These are phyloP conservation scores for Fabriciana adippe DNA, from an alignment of 2,888 invertebrate genomes.

Conservation along the genomic window DNA sequence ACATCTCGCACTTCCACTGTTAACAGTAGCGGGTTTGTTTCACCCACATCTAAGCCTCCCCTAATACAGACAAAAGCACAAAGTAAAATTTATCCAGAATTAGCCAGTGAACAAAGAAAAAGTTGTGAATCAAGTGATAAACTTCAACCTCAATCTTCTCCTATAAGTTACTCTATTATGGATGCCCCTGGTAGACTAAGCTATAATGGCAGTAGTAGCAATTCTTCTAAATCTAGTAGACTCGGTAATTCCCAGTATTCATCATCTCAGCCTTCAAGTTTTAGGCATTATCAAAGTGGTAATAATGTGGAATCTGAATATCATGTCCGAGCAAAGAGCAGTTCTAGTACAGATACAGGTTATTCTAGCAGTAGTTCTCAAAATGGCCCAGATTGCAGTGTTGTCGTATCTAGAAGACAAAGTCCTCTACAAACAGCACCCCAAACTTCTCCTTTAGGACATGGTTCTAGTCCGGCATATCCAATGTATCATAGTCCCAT, in stretches of 20 bases:
- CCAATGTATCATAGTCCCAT: constrained; percentile 93
- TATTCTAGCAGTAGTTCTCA: constrained; percentile 84
- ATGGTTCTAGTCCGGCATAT: constrained; percentile 90
- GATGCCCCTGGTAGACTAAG: constrained; percentile 85
- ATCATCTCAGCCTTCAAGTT: constrained; percentile 76
- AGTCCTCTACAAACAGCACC: constrained; percentile 87
- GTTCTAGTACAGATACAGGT: constrained; percentile 84
- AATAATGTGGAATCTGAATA: constrained; percentile 84
- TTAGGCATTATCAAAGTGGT: constrained; percentile 85
- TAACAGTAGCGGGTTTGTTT: constrained; percentile 77
- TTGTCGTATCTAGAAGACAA: constrained; percentile 85
- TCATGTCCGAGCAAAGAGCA: constrained; percentile 83
- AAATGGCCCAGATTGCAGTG: constrained; percentile 86
- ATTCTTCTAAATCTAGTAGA: constrained; percentile 76
- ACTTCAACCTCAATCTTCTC: constrained; percentile 84
- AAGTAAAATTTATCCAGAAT: constrained; percentile 89
- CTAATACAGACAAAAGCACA: constrained; percentile 89
- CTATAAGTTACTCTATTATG: constrained; percentile 89
- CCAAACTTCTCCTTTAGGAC: constrained; percentile 87
- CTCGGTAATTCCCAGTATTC: constrained; percentile 78
- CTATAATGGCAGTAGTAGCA: constrained; percentile 80
- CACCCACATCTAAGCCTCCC: constrained; percentile 78
- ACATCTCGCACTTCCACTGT: constrained; percentile 58
- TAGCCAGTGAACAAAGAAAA: constrained; percentile 79
- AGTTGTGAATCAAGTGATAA: constrained; percentile 81